A percentile compares a stretch with the other conserved stretches of the same genome.
Evolutionary conservation across 1,140 invertebrate species (phyloP).

Genomic region (Xylocopa sonorina): DNA sequence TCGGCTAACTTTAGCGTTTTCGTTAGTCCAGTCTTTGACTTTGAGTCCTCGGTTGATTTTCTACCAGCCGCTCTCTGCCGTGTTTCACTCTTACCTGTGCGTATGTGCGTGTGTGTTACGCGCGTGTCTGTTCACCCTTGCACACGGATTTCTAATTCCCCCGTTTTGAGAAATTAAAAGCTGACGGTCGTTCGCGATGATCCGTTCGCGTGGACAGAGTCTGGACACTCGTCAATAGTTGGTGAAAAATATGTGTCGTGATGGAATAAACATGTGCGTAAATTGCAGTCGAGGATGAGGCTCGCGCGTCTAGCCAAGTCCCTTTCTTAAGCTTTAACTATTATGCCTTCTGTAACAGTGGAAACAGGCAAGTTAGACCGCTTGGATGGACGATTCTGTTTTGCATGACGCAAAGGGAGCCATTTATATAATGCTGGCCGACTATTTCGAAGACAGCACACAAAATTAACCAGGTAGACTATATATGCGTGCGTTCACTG

Average conservation of each 20-base stretch:
- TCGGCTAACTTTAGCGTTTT: slow-evolving; percentile 78
- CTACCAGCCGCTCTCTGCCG: slow-evolving; percentile 2
- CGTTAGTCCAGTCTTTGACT: slow-evolving; percentile 73
- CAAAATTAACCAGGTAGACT: slow-evolving; percentile 30
- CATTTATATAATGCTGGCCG: slow-evolving; percentile 32
- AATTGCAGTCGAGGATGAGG: neutral
- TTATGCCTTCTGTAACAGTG: neutral
- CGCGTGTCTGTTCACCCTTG: too few relatives aligned
- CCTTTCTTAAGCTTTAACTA: neutral
- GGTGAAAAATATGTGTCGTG: neutral
- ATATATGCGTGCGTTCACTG: slow-evolving; percentile 15
- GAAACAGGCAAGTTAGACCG: neutral
- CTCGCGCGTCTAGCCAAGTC: neutral
- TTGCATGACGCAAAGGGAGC: neutral
- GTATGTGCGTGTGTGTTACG: too few relatives aligned
- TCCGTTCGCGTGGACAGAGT: neutral
- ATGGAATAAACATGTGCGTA: neutral
- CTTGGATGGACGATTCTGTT: neutral
- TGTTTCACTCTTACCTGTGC: neutral
- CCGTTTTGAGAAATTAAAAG: too few relatives aligned
- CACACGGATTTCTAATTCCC: too few relatives aligned
- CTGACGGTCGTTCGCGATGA: neutral
- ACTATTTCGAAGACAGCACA: slow-evolving; percentile 34
- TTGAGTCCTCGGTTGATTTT: slow-evolving; percentile 52
- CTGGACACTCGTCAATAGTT: neutral